These are phyloP conservation scores for Belonocnema kinseyi DNA, from an alignment of 1,140 invertebrate genomes.

Conservation along the genomic window DNA sequence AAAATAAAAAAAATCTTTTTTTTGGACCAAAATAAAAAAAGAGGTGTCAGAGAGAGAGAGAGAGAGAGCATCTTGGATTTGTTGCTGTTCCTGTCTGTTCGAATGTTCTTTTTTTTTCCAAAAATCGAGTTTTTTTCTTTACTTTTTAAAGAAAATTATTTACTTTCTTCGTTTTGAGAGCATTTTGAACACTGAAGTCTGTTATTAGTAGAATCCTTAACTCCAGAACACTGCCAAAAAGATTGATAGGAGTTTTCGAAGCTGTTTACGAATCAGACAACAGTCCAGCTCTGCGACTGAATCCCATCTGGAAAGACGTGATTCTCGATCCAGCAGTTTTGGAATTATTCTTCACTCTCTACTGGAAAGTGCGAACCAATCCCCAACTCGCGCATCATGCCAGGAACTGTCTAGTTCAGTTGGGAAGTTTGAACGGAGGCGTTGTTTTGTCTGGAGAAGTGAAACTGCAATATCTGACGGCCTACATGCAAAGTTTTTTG, in stretches of 20 bases:
- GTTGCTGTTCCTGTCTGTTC: too few relatives aligned
- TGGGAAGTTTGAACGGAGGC: constrained; percentile 84
- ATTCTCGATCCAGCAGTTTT: constrained; percentile 85
- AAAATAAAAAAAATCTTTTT: too few relatives aligned
- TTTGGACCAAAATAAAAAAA: too few relatives aligned
- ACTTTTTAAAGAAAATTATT: too few relatives aligned
- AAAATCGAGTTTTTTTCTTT: too few relatives aligned
- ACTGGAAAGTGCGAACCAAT: constrained; percentile 87
- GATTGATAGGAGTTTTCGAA: constrained; percentile 84
- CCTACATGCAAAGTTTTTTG: constrained; percentile 83
- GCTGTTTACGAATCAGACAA: constrained; percentile 81
- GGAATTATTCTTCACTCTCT: constrained; percentile 88
- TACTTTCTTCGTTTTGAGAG: too few relatives aligned
- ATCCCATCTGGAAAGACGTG: constrained; percentile 83
- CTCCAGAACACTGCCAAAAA: constrained; percentile 78
- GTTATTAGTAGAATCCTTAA: constrained; percentile 71
- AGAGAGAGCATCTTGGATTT: too few relatives aligned
- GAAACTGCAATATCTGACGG: constrained; percentile 82
- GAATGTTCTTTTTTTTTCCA: too few relatives aligned
- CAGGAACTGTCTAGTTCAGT: constrained; percentile 87
- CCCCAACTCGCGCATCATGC: constrained; percentile 85
- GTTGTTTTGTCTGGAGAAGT: constrained; percentile 79
- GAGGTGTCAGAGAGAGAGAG: too few relatives aligned
- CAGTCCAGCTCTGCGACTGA: constrained; percentile 80
- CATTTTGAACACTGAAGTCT: too few relatives aligned